Evolutionary conservation across 2,797 vertebrate species (phyloP).

Genomic region (Myiothlypis chrysogaster): DNA sequence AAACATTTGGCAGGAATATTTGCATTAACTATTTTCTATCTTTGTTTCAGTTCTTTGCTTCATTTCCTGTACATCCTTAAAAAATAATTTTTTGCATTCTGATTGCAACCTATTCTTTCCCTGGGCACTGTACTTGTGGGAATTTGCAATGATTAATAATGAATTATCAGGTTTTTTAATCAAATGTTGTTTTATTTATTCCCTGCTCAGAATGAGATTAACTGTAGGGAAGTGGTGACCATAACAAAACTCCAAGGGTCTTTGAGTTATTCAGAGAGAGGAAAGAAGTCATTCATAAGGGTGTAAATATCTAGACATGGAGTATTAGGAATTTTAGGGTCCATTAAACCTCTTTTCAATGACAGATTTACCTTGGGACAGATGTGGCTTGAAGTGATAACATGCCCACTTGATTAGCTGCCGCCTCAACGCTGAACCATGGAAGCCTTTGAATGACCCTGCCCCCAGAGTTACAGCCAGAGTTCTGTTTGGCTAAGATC

Average conservation of each 20-base stretch:
- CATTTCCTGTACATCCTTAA: not conserved
- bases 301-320: not conserved
- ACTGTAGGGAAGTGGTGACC: not conserved
- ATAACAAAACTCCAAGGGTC: not conserved
- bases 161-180: not conserved
- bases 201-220: not conserved
- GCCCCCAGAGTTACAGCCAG: not conserved
- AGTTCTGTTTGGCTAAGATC: not conserved
- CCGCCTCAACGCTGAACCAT: not conserved
- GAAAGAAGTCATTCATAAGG: not conserved
- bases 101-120: not conserved
- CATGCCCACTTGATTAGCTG: not conserved
- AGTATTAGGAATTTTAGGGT: not conserved
- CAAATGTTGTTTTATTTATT: not conserved
- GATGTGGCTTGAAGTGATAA: not conserved
- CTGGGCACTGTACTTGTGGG: not conserved
- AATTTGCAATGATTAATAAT: not conserved
- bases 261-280: not conserved
- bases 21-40: not conserved
- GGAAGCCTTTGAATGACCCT: not conserved
- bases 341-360: not conserved
- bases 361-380: not conserved
- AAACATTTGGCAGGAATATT: not conserved
- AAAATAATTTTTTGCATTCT: not conserved
- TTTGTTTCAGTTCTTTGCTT: not conserved